Evolutionary conservation across 2,888 invertebrate genomes (phyloP).

Genomic region (Boloria euphrosyne): DNA sequence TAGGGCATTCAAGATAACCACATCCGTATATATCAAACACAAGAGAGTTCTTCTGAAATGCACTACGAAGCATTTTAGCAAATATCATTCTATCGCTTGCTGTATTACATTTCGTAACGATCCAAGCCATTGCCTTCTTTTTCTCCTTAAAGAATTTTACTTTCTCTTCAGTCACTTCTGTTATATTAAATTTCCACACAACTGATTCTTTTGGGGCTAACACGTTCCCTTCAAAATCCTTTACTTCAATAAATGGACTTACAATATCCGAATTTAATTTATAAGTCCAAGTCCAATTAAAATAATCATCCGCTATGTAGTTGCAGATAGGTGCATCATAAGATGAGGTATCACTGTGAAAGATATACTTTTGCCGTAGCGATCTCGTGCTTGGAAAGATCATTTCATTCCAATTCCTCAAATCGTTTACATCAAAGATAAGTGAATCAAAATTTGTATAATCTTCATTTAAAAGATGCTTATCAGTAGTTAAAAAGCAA

Average conservation of each 20-base stretch:
- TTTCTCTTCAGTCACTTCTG: conserved; percentile 39
- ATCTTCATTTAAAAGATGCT: conserved; percentile 48
- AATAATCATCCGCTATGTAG: conserved; percentile 55
- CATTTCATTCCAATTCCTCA: conserved; percentile 45
- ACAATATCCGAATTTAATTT: conserved; percentile 67
- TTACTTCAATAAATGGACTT: conserved; percentile 65
- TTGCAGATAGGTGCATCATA: conserved; percentile 58
- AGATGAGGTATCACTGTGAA: conserved; percentile 58
- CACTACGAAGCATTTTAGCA: conserved; percentile 60
- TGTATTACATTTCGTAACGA: conserved; percentile 51
- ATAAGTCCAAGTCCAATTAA: conserved; percentile 77
- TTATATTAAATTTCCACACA: conserved; percentile 46
- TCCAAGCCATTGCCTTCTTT: conserved; percentile 44
- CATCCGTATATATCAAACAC: conserved; percentile 78
- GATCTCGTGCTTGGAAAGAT: conserved; percentile 52
- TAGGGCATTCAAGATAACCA: conserved; percentile 50
- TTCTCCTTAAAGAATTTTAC: conserved; percentile 46
- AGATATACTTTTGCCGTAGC: conserved; percentile 63
- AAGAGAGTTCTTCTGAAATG: conserved; percentile 57
- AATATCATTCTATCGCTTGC: conserved; percentile 41
- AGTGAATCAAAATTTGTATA: conserved; percentile 63
- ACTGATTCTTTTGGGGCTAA: conserved; percentile 55
- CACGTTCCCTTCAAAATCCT: conserved; percentile 49
- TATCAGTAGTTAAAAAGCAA: conserved; percentile 63
- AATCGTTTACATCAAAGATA: conserved; percentile 55